Evolutionary conservation across 2,113 vertebrate species (phyloP), one percentile per base, ranked within the genome.

Genomic region (Syrmaticus mikado): DNA sequence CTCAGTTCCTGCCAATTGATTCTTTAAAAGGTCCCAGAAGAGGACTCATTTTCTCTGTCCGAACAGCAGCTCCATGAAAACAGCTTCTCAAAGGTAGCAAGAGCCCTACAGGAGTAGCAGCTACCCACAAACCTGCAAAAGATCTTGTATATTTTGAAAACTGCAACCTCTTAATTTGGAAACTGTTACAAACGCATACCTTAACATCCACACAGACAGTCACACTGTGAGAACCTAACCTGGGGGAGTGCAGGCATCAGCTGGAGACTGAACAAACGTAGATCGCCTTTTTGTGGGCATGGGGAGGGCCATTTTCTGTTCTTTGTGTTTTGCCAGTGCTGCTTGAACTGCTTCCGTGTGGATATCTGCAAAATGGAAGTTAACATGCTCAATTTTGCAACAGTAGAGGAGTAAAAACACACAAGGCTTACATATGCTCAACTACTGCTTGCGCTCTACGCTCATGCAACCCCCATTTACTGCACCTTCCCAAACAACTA

Each of bases 221-320:
- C 40, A 20, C 72, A 5, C 38, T 8, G 62, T 25, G 3, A 38
- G 82, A 74, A 40, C 25, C 97, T 97, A 91, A 99, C 99, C 99
- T 93, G 99, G 99, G 96, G 99, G 99, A 10, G 99, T 99, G 97
- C 99, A 99, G 97, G 98, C 98, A 6, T 99, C 99, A 1, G 98
- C 98, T 4, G 99, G 98, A 91, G 99, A 99, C 97, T 99, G 99
- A 48, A 99, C 99, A 65, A 99, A 99, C 0, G 99, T 99, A 52
- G 99, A 99, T 40, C 99, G 98, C 28, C 99, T 98, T 96, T 99
- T 99, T 5, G 99, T 99, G 30, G 99, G 99, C 99, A 99, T 99
- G 52, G 99, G 99, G 95, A 99, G 97, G 5, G 98, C 98, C 99
- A 99, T 99, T 96, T 99, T 99, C 98, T 99, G 98, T 87, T 99